Evolutionary conservation across 2,888 invertebrate species (phyloP).

Genomic region (Coleophora deauratella): DNA sequence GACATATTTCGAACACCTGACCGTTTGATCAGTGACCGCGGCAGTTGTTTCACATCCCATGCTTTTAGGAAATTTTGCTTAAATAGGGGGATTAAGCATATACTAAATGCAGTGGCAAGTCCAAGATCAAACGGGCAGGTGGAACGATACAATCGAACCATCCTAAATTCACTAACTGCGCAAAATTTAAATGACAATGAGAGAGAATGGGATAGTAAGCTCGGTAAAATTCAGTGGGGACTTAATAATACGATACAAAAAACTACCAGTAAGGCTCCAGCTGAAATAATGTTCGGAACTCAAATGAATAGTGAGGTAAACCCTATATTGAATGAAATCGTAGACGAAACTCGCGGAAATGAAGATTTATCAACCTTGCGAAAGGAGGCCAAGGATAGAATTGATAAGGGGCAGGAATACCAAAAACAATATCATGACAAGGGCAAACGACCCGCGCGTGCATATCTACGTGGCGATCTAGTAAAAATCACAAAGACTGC

Average conservation of each 20-base stretch:
- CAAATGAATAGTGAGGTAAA: neutral
- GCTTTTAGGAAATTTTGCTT: constrained; percentile 4
- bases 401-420: neutral
- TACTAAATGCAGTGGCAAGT: constrained; percentile 1
- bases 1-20: constrained; percentile 5
- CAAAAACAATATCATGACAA: neutral
- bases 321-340: neutral
- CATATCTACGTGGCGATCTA: neutral
- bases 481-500: neutral
- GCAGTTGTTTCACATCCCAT: constrained; percentile 7
- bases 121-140: constrained; percentile 1
- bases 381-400: neutral
- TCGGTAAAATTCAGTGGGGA: constrained; percentile 1
- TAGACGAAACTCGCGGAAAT: neutral
- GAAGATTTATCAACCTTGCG: neutral
- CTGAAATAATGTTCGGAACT: constrained; percentile 1
- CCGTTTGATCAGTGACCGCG: no score
- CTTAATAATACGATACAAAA: constrained; percentile 2
- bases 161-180: neutral
- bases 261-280: neutral
- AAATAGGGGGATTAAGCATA: constrained; percentile 1
- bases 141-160: neutral
- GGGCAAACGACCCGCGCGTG: neutral
- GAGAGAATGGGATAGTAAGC: neutral
- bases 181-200: neutral